These are phyloP conservation scores for Seladonia tumulorum DNA, from an alignment of 2,888 invertebrate genomes.

Conservation along the genomic window DNA sequence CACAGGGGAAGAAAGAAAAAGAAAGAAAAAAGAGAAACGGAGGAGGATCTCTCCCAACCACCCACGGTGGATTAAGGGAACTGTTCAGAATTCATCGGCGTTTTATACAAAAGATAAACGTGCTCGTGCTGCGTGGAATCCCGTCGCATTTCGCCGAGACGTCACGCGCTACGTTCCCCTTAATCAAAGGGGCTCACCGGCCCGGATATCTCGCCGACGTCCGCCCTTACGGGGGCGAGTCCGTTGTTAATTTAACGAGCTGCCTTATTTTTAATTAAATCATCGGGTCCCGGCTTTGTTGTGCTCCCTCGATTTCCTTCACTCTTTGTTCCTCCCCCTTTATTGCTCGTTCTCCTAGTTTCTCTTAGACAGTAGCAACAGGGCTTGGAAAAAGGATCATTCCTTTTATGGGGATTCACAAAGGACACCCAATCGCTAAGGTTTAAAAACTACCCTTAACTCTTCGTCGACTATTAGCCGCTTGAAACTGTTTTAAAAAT, in stretches of 20 bases:
- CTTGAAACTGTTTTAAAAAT: no score
- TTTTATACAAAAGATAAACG: conserved; percentile 46
- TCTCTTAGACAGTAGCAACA: neutral
- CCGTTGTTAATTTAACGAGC: conserved; percentile 38
- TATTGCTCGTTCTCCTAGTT: neutral
- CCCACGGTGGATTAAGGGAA: conserved; percentile 17
- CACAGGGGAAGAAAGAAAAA: neutral
- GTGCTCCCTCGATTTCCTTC: neutral
- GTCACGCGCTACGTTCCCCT: neutral
- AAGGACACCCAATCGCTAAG: no score
- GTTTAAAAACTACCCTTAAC: no score
- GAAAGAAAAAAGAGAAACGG: neutral
- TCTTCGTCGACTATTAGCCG: no score
- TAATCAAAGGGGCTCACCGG: conserved; percentile 34
- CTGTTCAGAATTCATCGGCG: conserved; percentile 24
- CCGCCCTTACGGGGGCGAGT: neutral
- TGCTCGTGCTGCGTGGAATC: neutral
- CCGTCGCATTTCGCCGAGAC: conserved; percentile 17
- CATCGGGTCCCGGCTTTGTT: neutral
- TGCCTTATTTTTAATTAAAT: conserved; percentile 57
- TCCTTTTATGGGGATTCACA: neutral
- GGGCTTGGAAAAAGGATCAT: neutral
- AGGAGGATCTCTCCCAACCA: no score
- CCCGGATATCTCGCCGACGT: conserved; percentile 5
- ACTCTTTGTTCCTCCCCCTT: neutral